phyloP scores from a whole-genome alignment of 2,888 invertebrate genomes.

The Pseudococcus jackbeardsleyi region DNA sequence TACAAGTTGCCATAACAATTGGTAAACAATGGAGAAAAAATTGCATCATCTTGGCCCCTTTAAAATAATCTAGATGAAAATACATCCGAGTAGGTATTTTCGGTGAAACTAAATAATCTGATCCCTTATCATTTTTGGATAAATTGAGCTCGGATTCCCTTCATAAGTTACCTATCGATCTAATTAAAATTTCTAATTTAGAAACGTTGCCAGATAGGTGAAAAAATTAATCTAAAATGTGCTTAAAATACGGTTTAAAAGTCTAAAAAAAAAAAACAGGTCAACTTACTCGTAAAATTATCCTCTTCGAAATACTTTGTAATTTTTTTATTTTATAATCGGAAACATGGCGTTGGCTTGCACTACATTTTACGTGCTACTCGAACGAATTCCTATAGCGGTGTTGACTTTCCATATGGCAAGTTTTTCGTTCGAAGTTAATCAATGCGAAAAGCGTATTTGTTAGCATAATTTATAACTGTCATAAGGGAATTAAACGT shows the following conservation, averaged over 20 bases:
- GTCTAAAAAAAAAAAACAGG: background rate
- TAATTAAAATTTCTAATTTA: background rate
- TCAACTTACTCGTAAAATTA: background rate
- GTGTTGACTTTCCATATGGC: constrained; percentile 15
- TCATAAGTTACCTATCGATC: background rate
- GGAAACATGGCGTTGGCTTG: background rate
- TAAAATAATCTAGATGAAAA: background rate
- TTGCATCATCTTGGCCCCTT: background rate
- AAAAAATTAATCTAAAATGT: background rate
- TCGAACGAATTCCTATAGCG: background rate
- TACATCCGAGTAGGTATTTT: background rate
- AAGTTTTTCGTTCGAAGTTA: constrained; percentile 16
- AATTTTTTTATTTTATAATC: background rate
- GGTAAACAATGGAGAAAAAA: background rate
- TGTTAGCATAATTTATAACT: constrained; percentile 21
- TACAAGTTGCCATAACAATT: constrained; percentile 24
- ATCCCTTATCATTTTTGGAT: background rate
- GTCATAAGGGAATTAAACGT: constrained; percentile 21
- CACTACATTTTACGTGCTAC: constrained; percentile 16
- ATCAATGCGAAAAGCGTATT: constrained; percentile 36
- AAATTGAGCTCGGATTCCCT: background rate
- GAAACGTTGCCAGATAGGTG: background rate
- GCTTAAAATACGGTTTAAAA: background rate
- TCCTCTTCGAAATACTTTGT: background rate
- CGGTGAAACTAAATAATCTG: background rate